These are phyloP conservation scores for Hypomecis atomaria DNA, from an alignment of 2,888 invertebrate genomes.

Conservation along the genomic window DNA sequence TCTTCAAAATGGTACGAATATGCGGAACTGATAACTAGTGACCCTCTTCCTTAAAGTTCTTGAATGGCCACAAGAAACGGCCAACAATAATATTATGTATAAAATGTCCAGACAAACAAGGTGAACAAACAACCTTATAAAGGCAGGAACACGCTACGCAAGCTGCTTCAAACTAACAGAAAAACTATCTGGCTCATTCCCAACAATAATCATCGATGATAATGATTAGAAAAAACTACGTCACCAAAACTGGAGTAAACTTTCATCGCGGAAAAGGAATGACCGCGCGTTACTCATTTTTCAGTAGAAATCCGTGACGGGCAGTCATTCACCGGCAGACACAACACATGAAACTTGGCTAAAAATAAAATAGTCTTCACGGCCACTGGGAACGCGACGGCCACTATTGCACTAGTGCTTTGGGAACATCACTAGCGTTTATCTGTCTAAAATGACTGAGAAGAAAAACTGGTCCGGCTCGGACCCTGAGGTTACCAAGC, in stretches of 20 bases:
- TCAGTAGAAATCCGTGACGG: conserved; percentile 48
- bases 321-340: conserved; percentile 63
- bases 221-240: too few relatives aligned
- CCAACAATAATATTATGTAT: too few relatives aligned
- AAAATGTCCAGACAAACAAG: too few relatives aligned
- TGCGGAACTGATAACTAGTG: too few relatives aligned
- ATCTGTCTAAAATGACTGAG: conserved; percentile 57
- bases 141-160: too few relatives aligned
- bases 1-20: too few relatives aligned
- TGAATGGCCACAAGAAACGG: too few relatives aligned
- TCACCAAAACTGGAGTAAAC: conserved; percentile 1
- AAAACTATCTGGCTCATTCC: too few relatives aligned
- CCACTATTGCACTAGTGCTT: conserved; percentile 24
- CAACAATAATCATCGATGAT: too few relatives aligned
- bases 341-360: conserved; percentile 66
- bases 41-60: too few relatives aligned
- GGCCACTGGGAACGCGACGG: conserved; percentile 15
- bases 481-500: conserved; percentile 66
- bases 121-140: too few relatives aligned
- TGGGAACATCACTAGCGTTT: conserved; percentile 12
- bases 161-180: too few relatives aligned
- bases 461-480: conserved; percentile 62
- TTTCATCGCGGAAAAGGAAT: conserved; percentile 22
- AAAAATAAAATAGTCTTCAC: conserved; percentile 66
- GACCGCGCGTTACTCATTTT: conserved; percentile 35